Percentiles rank a stretch among this genome's conserved stretches.
These are phyloP conservation scores for Colius striatus DNA, from an alignment of 2,113 vertebrate genomes.

Conservation along the genomic window DNA sequence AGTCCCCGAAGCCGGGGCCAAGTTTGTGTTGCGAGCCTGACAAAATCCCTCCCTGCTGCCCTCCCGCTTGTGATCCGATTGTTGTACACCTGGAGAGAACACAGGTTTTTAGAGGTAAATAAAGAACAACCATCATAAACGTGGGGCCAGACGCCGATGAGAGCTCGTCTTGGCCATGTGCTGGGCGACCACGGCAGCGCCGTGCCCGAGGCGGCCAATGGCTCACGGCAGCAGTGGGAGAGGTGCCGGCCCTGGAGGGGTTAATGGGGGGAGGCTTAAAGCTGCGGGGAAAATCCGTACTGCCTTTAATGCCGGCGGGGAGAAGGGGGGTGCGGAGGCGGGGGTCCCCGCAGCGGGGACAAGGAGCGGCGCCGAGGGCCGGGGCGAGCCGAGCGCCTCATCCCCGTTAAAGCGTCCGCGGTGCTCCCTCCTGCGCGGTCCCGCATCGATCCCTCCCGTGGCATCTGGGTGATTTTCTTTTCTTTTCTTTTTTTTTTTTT, in stretches of 20 bases:
- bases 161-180: not conserved
- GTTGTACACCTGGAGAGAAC: not conserved
- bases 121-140: not conserved
- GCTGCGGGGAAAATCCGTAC: not conserved
- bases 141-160: not conserved
- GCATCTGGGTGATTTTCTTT: constrained; percentile 67
- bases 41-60: not conserved
- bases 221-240: not conserved
- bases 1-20: not conserved
- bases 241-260: not conserved
- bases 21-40: not conserved
- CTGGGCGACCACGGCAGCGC: rapidly evolving
- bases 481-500: no score
- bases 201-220: not conserved
- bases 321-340: not conserved
- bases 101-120: not conserved
- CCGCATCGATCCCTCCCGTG: constrained; percentile 73
- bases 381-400: constrained; percentile 20
- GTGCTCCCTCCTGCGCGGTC: no score
- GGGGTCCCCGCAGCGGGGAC: not conserved
- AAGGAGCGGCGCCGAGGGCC: not conserved
- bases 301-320: not conserved
- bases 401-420: constrained; percentile 57
- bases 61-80: not conserved
- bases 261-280: not conserved